Conservation (phyloP, 2,113 vertebrate genomes). For the Oncorhynchus kisutch region DNA sequence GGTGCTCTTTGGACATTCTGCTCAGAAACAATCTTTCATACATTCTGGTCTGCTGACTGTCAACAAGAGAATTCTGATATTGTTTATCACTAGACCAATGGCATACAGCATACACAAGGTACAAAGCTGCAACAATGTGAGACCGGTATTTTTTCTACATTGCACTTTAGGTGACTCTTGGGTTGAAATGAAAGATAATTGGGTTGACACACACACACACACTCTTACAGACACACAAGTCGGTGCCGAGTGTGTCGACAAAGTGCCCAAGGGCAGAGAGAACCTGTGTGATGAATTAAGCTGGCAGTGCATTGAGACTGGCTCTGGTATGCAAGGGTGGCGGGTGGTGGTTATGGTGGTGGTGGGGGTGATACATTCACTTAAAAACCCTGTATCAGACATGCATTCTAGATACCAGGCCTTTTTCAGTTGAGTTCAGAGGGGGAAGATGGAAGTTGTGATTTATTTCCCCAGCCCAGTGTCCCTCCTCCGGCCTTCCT, state of each 20-base stretch:
- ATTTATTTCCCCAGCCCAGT: not conserved
- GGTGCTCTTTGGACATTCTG: too few species aligned
- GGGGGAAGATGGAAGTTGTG: not conserved
- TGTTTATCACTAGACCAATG: too few species aligned
- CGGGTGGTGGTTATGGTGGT: not conserved
- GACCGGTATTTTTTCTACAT: too few species aligned
- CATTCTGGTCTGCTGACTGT: too few species aligned
- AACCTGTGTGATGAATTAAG: conserved; percentile 40
- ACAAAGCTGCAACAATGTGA: too few species aligned
- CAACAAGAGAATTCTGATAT: too few species aligned
- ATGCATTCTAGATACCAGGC: conserved; percentile 60
- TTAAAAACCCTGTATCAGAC: conserved; percentile 63
- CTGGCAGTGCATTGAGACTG: conserved; percentile 48
- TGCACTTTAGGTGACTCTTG: too few species aligned
- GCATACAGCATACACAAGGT: too few species aligned
- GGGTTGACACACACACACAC: not conserved
- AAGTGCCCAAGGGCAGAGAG: conserved; percentile 24
- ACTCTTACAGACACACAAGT: not conserved
- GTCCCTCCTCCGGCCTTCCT: conserved; percentile 51
- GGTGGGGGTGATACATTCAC: conserved; percentile 53
- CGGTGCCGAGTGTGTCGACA: not conserved
- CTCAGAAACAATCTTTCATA: too few species aligned
- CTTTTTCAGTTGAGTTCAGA: not conserved
- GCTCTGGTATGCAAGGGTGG: conserved; percentile 40
- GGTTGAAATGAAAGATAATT: not conserved